These are phyloP conservation scores for Pogoniulus pusillus DNA, from an alignment of 2,797 vertebrate species.

Conservation along the genomic window DNA sequence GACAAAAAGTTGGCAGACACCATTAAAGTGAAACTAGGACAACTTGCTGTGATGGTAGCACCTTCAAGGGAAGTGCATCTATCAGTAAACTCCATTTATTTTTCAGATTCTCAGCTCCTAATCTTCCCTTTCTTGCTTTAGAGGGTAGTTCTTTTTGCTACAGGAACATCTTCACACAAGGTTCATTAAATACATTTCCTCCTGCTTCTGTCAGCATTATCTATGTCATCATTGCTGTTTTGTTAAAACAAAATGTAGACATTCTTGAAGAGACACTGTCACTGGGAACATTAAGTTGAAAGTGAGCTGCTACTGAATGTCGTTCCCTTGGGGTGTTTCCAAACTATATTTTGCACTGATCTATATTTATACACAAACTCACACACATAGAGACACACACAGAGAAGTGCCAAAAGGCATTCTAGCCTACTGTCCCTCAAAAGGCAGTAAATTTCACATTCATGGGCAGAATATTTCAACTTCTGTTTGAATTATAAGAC, in stretches of 20 bases:
- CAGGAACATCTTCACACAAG: not conserved
- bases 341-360: not conserved
- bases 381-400: fast-evolving
- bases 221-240: not conserved
- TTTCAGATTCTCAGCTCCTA: not conserved
- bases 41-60: not conserved
- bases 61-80: not conserved
- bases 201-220: not conserved
- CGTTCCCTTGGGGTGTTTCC: not conserved
- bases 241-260: not conserved
- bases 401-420: not conserved
- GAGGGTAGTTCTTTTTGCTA: not conserved
- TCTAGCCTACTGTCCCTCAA: not conserved
- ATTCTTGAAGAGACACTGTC: not conserved
- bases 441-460: not conserved
- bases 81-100: not conserved
- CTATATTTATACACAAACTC: not conserved
- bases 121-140: not conserved
- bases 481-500: not conserved
- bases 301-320: not conserved
- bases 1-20: not conserved
- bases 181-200: not conserved
- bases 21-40: not conserved
- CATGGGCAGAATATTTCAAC: not conserved
- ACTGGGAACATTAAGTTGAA: not conserved